Percentiles rank a stretch among this genome's conserved stretches.
Evolutionary conservation across 1,140 invertebrate species (phyloP).

Genomic region (Aphidius gifuensis): DNA sequence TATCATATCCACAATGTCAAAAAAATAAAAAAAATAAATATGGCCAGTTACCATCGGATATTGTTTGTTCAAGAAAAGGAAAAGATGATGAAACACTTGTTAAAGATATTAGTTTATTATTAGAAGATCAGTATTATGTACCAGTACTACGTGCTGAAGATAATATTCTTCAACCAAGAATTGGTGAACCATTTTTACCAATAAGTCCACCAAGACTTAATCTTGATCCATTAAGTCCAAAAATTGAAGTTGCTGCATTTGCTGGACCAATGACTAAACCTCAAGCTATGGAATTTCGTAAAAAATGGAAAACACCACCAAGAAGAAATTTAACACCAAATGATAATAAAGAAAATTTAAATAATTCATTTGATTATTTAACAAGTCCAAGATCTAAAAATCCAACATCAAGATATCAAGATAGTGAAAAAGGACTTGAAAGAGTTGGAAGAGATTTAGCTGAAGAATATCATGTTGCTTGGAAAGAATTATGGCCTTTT

Average conservation of each 20-base stretch:
- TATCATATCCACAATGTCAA: constrained; percentile 76
- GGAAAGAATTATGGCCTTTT: constrained; percentile 91
- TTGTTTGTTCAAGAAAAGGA: constrained; percentile 62
- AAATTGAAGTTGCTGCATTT: constrained; percentile 73
- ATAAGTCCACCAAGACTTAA: constrained; percentile 61
- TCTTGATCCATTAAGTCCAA: constrained; percentile 63
- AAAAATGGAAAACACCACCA: constrained; percentile 79
- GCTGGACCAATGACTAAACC: constrained; percentile 81
- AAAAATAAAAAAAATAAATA: constrained; percentile 70
- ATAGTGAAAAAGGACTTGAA: constrained; percentile 83
- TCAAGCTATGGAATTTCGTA: constrained; percentile 70
- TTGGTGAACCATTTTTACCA: constrained; percentile 72
- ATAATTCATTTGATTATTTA: constrained; percentile 33
- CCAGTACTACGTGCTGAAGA: constrained; percentile 76
- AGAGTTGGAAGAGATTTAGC: constrained; percentile 74
- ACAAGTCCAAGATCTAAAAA: constrained; percentile 30
- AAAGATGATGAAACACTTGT: constrained; percentile 47
- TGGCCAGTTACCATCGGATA: constrained; percentile 65
- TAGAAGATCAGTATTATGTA: constrained; percentile 78
- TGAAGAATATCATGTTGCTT: constrained; percentile 70
- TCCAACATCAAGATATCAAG: constrained; percentile 61
- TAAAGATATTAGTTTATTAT: constrained; percentile 60
- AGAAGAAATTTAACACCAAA: constrained; percentile 42
- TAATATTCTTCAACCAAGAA: constrained; percentile 66
- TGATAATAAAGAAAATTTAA: constrained; percentile 17